Conservation (phyloP, 2,797 vertebrate species). For the Peromyscus nudipes region DNA sequence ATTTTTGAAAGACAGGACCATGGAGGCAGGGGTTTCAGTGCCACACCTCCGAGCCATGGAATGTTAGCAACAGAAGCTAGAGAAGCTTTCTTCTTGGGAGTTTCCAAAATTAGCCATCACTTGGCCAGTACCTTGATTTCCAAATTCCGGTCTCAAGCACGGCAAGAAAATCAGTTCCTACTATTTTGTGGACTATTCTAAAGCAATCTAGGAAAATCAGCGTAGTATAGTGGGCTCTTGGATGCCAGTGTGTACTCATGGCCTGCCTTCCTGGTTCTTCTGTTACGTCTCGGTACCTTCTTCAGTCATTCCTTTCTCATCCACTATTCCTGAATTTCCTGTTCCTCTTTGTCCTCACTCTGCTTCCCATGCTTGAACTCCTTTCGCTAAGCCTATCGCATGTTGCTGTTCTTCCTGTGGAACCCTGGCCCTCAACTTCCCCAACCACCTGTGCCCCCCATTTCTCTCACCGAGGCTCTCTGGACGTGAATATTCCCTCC, state of each 20-base stretch:
- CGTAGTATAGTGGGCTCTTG: not conserved
- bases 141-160: not conserved
- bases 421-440: not conserved
- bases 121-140: not conserved
- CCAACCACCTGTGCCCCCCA: not conserved
- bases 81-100: not conserved
- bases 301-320: not conserved
- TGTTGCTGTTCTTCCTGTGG: not conserved
- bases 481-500: not conserved
- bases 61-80: not conserved
- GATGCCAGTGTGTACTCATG: not conserved
- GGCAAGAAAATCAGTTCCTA: not conserved
- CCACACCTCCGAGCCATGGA: not conserved
- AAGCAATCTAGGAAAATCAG: not conserved
- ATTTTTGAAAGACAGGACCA: not conserved
- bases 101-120: not conserved
- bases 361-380: not conserved
- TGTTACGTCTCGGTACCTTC: not conserved
- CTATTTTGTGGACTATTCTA: not conserved
- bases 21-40: not conserved
- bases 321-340: not conserved
- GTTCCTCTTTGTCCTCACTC: not conserved
- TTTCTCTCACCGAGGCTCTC: not conserved
- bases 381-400: not conserved
- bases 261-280: not conserved